Evolutionary conservation across 2,113 vertebrate genomes (phyloP), one percentile per base, ranked within the genome.

Genomic region (Etia nguti): DNA sequence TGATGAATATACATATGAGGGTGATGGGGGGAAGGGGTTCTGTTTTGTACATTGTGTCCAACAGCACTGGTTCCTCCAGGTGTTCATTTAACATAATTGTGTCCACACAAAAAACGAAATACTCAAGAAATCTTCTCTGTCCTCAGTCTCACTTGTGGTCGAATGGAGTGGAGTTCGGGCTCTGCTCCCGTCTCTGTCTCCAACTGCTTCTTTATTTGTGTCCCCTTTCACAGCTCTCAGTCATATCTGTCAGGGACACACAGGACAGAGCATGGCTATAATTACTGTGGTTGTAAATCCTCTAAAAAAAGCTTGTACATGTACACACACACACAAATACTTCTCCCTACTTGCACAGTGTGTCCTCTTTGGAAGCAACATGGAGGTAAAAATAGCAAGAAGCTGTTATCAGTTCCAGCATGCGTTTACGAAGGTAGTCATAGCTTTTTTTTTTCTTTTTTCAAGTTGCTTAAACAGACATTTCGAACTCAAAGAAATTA

Each of bases 341-440:
- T 10, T 81, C 43, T 4, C 10, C 31, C 55, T 80, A 46, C 83
- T 82, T 84, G 20, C 24, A 86, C 29, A 60, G 31, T 48, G 26
- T 82, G 62, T 73, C 48, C 83, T 80, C 60, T 46, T 70, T 90
- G 46, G 85, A 86, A 84, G 84, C 56, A 34, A 10, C 26, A 55
- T 36, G 62, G 2, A 4, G 54, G 56, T 84, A 94, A 90, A 94
- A 93, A 92, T 89, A 93, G 88, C 46, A 59, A 65, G n/a, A n/a
- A 22, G 82, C 56, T 43, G 86, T 84, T 86, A 81, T 87, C 22
- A 50, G 73, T 59, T 82, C 83, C 73, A 46, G 29, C 79, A 57
- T 86, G 60, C 26, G 36, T 80, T 75, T 31, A 83, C 5, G 8
- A n/a, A 85, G 55, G 34, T 22, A 59, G 29, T 57, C 60, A 36